These are phyloP conservation scores for Proterorhinus semilunaris DNA, from an alignment of 2,113 vertebrate genomes.

Conservation along the genomic window DNA sequence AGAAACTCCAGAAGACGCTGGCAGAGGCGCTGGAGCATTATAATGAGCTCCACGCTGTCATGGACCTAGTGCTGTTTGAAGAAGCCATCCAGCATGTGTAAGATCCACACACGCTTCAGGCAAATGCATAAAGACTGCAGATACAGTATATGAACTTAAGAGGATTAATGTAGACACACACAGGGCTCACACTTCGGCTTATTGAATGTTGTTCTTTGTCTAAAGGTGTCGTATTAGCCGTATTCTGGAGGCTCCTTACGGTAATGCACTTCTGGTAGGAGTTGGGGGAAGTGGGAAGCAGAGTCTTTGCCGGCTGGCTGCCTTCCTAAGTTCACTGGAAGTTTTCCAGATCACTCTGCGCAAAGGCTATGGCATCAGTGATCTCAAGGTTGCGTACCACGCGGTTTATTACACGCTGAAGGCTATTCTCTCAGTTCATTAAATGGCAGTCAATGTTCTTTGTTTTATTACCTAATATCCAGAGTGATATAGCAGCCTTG, in stretches of 20 bases:
- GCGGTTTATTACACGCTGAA: not conserved
- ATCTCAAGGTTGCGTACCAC: conserved; percentile 66
- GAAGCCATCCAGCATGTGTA: conserved; percentile 73
- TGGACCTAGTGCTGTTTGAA: conserved; percentile 77
- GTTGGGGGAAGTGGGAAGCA: conserved; percentile 79
- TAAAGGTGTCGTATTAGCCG: conserved; percentile 77
- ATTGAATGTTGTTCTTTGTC: conserved; percentile 12
- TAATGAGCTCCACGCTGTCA: conserved; percentile 77
- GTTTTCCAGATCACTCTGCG: conserved; percentile 79
- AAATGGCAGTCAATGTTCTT: not conserved
- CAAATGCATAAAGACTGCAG: not conserved
- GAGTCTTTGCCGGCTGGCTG: conserved; percentile 74
- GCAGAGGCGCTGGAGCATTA: conserved; percentile 81
- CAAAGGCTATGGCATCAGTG: conserved; percentile 78
- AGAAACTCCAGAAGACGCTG: conserved; percentile 88
- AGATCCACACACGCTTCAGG: conserved; percentile 30
- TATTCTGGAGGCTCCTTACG: conserved; percentile 78
- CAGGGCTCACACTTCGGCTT: not conserved
- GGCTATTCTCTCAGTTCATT: not conserved
- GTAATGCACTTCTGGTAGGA: conserved; percentile 76
- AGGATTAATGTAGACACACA: conserved; percentile 19
- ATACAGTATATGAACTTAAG: not conserved
- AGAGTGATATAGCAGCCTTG: conserved; percentile 79
- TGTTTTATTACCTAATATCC: conserved; percentile 1
- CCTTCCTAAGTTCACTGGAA: conserved; percentile 76